These are phyloP conservation scores for Trachymyrmex septentrionalis DNA, from an alignment of 1,140 invertebrate genomes.

Conservation along the genomic window DNA sequence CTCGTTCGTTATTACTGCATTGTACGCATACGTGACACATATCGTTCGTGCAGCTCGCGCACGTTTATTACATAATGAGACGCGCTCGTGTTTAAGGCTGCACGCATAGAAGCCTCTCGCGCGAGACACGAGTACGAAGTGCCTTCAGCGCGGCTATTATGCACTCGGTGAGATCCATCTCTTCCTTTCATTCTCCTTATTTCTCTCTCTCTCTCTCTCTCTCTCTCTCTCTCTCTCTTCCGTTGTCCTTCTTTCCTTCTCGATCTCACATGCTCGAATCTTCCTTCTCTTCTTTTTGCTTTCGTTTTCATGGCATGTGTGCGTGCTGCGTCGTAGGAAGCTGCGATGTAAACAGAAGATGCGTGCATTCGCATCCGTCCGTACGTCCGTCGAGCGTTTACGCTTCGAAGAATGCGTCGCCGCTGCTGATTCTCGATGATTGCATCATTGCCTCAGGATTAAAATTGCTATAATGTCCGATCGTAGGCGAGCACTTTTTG, in stretches of 20 bases:
- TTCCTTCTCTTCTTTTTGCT: conserved; percentile 20
- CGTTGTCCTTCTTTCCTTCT: neutral
- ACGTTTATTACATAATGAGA: conserved; percentile 62
- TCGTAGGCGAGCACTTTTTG: neutral
- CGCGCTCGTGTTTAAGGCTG: conserved; percentile 56
- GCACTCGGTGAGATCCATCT: conserved; percentile 35
- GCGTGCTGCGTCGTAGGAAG: conserved; percentile 45
- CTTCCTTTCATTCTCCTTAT: neutral
- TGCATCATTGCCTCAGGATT: conserved; percentile 32
- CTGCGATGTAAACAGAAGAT: conserved; percentile 54
- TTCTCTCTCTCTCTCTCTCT: neutral
- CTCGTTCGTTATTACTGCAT: conserved; percentile 51
- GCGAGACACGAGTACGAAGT: conserved; percentile 38
- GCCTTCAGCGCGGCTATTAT: conserved; percentile 52
- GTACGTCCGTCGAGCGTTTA: conserved; percentile 19
- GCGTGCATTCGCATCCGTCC: conserved; percentile 34
- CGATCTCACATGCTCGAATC: neutral
- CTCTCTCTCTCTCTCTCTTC: neutral
- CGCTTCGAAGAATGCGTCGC: conserved; percentile 7
- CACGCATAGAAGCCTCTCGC: conserved; percentile 31
- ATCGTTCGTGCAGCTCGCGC: conserved; percentile 54
- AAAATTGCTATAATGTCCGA: conserved; percentile 28
- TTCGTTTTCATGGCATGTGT: conserved; percentile 1
- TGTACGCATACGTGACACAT: conserved; percentile 60
- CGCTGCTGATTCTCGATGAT: neutral